Percentiles rank a stretch among this genome's conserved stretches.
Conservation (phyloP, 2,797 vertebrate genomes). For the Phalanger gymnotis region DNA sequence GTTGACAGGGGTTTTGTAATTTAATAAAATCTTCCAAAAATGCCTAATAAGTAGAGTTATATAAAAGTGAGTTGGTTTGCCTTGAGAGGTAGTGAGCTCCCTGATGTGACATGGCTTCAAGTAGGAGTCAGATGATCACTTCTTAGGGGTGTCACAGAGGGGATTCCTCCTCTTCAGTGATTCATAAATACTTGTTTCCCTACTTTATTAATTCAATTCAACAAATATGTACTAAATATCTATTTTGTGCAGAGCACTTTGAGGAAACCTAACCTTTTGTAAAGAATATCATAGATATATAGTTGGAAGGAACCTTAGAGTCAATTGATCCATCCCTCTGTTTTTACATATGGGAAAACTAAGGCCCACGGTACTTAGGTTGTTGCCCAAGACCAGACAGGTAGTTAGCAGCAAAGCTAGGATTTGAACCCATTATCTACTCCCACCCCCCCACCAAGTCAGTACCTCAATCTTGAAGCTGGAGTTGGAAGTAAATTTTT, state of each 20-base stretch:
- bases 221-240: background rate
- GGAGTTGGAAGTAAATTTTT: background rate
- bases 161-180: background rate
- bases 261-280: background rate
- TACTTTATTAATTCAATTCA: background rate
- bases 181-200: background rate
- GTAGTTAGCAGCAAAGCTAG: background rate
- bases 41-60: background rate
- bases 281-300: background rate
- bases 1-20: constrained; percentile 61
- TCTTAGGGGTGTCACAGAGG: background rate
- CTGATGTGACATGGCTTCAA: background rate
- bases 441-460: background rate
- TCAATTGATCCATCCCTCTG: background rate
- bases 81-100: background rate
- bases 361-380: background rate
- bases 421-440: background rate
- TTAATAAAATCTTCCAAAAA: constrained; percentile 38
- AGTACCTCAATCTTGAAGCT: background rate
- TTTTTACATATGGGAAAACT: background rate
- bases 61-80: background rate
- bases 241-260: background rate
- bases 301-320: background rate
- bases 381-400: background rate
- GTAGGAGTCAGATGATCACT: background rate